Conservation (phyloP, 2,888 invertebrate species). For the Bombylius major region DNA sequence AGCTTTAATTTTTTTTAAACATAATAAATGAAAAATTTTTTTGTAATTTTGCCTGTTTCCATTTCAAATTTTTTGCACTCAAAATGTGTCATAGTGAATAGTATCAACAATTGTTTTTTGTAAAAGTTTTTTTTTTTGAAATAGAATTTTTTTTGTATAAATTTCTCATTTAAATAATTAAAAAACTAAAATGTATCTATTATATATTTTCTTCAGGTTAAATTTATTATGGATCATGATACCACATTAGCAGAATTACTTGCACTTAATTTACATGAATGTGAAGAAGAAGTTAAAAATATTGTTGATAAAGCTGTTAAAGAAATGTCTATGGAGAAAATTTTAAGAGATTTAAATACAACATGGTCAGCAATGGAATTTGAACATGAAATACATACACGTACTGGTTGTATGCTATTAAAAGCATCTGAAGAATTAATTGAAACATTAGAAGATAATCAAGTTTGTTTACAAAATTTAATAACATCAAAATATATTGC, state of each 20-base stretch:
- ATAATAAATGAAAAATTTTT: no score
- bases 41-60: no score
- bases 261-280: constrained; percentile 85
- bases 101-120: no score
- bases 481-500: constrained; percentile 95
- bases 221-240: constrained; percentile 84
- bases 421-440: constrained; percentile 90
- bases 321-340: constrained; percentile 98
- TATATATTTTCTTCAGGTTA: constrained; percentile 46
- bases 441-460: constrained; percentile 94
- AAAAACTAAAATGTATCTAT: no score
- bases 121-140: not conserved
- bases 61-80: no score
- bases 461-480: constrained; percentile 87
- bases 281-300: constrained; percentile 93
- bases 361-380: constrained; percentile 91
- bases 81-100: no score
- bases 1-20: no score
- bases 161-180: not conserved
- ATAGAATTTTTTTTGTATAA: not conserved
- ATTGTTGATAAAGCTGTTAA: constrained; percentile 97
- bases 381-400: constrained; percentile 72
- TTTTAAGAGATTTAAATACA: constrained; percentile 72
- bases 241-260: constrained; percentile 87
- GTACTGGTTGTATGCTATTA: constrained; percentile 76